Evolutionary conservation across 1,140 invertebrate species (phyloP).

Genomic region (Tetragnatha versicolor): DNA sequence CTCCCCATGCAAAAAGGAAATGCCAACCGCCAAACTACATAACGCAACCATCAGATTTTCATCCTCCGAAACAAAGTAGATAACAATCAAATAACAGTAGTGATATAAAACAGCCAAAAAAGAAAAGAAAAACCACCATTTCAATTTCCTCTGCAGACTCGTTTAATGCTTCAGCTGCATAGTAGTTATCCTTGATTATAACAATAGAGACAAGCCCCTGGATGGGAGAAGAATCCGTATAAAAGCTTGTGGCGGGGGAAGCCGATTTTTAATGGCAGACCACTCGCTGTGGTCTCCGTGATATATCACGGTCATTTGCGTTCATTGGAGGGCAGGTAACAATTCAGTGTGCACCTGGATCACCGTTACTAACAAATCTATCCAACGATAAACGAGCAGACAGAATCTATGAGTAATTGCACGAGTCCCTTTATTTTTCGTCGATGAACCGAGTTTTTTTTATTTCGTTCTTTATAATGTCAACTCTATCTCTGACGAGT

Average conservation of each 20-base stretch:
- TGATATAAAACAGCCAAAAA: background rate
- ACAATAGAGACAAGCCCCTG: slow-evolving; percentile 6
- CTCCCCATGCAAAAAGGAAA: background rate
- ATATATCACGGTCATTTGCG: slow-evolving; percentile 27
- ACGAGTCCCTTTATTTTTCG: background rate
- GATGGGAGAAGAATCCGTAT: background rate
- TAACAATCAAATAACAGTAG: slow-evolving; percentile 2
- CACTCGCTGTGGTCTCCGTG: background rate
- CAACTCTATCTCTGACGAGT: too few species aligned
- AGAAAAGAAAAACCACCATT: slow-evolving; percentile 12
- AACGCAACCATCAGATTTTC: background rate
- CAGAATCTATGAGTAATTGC: slow-evolving; percentile 26
- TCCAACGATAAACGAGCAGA: slow-evolving; percentile 26
- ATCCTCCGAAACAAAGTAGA: background rate
- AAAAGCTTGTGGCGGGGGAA: background rate
- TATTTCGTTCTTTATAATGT: too few species aligned
- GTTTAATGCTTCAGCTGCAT: slow-evolving; percentile 26
- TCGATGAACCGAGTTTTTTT: background rate
- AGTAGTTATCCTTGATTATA: slow-evolving; percentile 36
- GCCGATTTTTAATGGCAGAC: slow-evolving; percentile 24
- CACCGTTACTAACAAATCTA: slow-evolving; percentile 20
- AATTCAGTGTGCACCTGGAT: slow-evolving; percentile 16
- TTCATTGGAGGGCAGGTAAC: slow-evolving; percentile 12
- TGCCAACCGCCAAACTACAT: background rate
- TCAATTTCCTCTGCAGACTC: slow-evolving; percentile 35